Base-by-base conservation (phyloP, 2,888 invertebrate genomes). In the Netelia fuscicornis region DNA sequence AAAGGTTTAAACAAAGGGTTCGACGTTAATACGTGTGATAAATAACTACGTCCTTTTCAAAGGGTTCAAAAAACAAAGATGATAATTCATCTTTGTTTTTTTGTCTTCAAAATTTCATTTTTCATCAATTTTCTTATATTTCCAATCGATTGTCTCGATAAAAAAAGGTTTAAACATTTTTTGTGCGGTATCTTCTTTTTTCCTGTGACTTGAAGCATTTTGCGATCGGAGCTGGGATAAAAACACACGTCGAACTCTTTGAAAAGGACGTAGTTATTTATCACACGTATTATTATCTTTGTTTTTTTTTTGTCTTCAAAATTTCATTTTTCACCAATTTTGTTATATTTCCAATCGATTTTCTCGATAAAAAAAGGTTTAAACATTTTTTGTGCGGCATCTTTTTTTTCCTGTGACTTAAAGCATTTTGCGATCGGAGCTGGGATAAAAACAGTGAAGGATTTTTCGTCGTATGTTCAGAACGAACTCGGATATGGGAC, bases 401-500 rank as follows among this genome's bases (percentile, higher is more conserved):
- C 13, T 48, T 13, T 37, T 17, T 17, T 37, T 58, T 25, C 48
- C 42, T 44, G 37, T 56, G 2, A 10, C 10, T 13, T 48, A 13
- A 48, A 48, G 37, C 37, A 37, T 13, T 48, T 13, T 48, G 6
- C 8, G 62, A 13, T 62, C 9, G 25, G 11, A 3, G 17, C 52
- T 13, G 2, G 54, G 20, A 5, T 23, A 9, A 25, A 70, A 52
- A 37, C 23, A 62, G 11, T 1, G n/a, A 52, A 67, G 58, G 42
- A 67, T 42, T 65, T 42, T 25, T 76, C 64, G 56, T 67, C 52
- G 52, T 44, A 25, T 13, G 72, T 78, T 52, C 67, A 48, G 13
- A 65, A 64, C 9, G 20, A 42, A 48, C 10, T 62, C 58, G 62
- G 60, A 81, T 77, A 62, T 85, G 76, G 60, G 56, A 71, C 86